Base-by-base conservation (phyloP, 2,888 invertebrate species). In the Diarsia mendica region DNA sequence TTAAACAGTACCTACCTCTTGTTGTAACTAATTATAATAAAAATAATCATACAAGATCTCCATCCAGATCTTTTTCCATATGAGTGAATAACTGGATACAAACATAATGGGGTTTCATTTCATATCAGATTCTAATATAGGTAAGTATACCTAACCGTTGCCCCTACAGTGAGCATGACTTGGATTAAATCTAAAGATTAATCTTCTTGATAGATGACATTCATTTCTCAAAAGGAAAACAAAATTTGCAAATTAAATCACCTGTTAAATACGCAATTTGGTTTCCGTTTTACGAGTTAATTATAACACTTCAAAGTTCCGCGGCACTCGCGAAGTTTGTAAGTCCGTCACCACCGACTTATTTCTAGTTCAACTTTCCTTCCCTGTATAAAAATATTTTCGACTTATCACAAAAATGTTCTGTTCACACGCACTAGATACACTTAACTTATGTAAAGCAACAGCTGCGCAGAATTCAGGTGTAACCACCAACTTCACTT, bases 361-460 rank as follows among this genome's bases (percentile, higher is more conserved):
- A 73, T 73, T 76, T 83, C 71, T 72, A 83, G 75, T 78, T 74
- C 69, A 79, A 71, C 51, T 73, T 80, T 76, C 75, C 83, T 77
- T 86, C 86, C 87, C 86, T 87, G 87, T 87, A 86, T 85, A 80
- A 85, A 87, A 81, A 81, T 85, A 83, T 86, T 79, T 85, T 85
- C 61, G 77, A 83, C 75, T 77, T 85, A 86, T 86, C 87, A 87
- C 86, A 85, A 79, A 78, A 70, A 70, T 23, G 15, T 71, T 77
- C 46, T 60, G 79, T 85, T 79, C 72, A 73, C 80, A 76, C 72
- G 75, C 81, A 79, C 87, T 72, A 79, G 77, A 66, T 79, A 72
- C 72, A 84, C 79, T 79, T 71, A 77, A 78, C 64, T 83, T 85
- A 65, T 60, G 72, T 72, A 81, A 72, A 75, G 61, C 77, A 74